These are phyloP conservation scores for Parazoanthus swiftii DNA, from an alignment of 92 coral and sea anemone genomes.

Conservation along the genomic window DNA sequence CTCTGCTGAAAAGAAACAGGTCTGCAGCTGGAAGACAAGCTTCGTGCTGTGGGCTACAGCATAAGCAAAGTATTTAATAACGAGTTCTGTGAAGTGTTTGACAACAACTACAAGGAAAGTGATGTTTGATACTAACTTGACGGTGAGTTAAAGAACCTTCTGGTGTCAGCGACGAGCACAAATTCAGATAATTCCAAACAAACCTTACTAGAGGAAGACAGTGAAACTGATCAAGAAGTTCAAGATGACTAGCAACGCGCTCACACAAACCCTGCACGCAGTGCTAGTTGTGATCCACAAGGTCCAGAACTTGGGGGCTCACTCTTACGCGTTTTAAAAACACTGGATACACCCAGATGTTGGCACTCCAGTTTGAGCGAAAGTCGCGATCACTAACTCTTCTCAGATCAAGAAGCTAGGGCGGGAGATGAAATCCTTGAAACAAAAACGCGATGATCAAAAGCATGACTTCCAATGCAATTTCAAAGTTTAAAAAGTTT, in stretches of 20 bases:
- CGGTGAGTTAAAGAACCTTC: not conserved
- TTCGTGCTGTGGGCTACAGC: too few relatives aligned
- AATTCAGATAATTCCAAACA: not conserved
- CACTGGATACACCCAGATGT: too few relatives aligned
- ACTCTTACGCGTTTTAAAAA: too few relatives aligned
- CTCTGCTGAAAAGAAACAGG: too few relatives aligned
- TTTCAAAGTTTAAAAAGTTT: too few relatives aligned
- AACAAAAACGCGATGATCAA: not conserved
- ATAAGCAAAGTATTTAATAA: not conserved
- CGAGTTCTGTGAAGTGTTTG: not conserved
- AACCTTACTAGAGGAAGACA: not conserved
- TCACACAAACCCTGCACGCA: not conserved
- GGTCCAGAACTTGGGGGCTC: too few relatives aligned
- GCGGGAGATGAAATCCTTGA: not conserved
- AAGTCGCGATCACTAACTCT: not conserved
- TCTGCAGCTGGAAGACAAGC: too few relatives aligned
- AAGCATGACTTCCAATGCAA: conserved; percentile 27
- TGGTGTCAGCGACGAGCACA: not conserved
- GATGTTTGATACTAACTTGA: not conserved
- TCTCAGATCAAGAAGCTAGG: not conserved
- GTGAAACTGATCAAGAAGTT: not conserved
- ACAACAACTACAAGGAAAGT: not conserved
- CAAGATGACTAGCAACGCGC: not conserved
- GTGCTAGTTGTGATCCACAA: too few relatives aligned
- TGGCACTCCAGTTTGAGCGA: too few relatives aligned